Conservation (phyloP, 2,113 vertebrate species). For the Suricata suricatta region DNA sequence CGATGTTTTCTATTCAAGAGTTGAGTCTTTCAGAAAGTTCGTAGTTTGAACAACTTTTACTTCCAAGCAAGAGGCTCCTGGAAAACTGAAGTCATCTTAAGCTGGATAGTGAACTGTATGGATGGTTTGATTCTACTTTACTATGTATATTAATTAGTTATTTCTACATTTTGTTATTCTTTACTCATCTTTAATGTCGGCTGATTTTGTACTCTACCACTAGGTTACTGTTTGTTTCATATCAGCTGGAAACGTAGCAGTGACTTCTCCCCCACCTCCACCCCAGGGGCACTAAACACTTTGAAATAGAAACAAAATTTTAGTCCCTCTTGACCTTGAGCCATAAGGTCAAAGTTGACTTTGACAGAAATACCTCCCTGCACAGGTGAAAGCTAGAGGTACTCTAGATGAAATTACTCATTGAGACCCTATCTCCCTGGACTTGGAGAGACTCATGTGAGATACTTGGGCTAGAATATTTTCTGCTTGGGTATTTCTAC, state of each 20-base stretch:
- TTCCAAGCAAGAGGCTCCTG: neutral
- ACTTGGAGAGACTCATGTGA: neutral
- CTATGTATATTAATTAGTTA: neutral
- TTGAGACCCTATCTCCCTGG: neutral
- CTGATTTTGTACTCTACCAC: neutral
- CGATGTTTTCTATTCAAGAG: neutral
- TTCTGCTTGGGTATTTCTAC: neutral
- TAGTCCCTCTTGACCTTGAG: conserved; percentile 9
- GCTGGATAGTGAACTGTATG: neutral
- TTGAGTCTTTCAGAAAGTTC: neutral
- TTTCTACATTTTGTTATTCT: conserved; percentile 30
- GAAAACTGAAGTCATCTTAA: neutral
- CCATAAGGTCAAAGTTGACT: neutral
- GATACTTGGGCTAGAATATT: neutral
- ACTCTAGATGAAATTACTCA: neutral
- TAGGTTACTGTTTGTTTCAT: neutral
- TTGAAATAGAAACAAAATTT: neutral
- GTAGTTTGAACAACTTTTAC: neutral
- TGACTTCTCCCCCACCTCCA: neutral
- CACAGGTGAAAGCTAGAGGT: neutral
- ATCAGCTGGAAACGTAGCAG: neutral
- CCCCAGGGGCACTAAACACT: neutral
- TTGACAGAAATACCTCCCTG: neutral
- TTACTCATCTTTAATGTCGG: neutral
- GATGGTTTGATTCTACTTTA: conserved; percentile 8